A percentile compares a stretch with the other conserved stretches of the same genome.
These are phyloP conservation scores for Eulithis testata DNA, from an alignment of 2,888 invertebrate species.

Conservation along the genomic window DNA sequence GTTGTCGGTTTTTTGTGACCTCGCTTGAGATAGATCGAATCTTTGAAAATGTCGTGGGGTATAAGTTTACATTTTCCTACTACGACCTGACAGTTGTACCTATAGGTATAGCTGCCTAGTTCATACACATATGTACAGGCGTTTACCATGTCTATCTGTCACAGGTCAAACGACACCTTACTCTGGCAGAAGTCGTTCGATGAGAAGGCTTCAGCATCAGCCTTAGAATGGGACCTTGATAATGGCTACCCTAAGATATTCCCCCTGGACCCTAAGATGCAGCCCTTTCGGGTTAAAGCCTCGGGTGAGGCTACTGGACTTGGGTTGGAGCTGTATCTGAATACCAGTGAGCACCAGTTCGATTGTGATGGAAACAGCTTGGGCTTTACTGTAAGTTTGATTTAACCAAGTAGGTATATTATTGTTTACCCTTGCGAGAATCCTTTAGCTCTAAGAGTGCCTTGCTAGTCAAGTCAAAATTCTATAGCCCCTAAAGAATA, in stretches of 20 bases:
- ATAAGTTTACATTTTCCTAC: too few species aligned
- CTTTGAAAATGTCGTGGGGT: too few species aligned
- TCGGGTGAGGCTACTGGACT: slow-evolving; percentile 75
- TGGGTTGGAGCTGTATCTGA: slow-evolving; percentile 72
- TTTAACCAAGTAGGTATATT: background rate
- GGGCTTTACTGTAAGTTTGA: slow-evolving; percentile 73
- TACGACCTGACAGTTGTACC: too few species aligned
- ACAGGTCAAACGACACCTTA: slow-evolving; percentile 69
- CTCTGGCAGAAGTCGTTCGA: slow-evolving; percentile 68
- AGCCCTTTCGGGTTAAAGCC: slow-evolving; percentile 69
- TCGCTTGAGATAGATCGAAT: too few species aligned
- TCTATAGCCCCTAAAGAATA: too few species aligned
- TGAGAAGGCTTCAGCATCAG: slow-evolving; percentile 43
- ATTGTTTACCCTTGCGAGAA: too few species aligned
- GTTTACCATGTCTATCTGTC: background rate
- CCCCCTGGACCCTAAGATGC: slow-evolving; percentile 60
- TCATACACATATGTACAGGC: too few species aligned
- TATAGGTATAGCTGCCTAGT: too few species aligned
- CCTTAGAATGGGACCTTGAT: slow-evolving; percentile 68
- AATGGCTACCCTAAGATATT: slow-evolving; percentile 71
- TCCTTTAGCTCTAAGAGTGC: too few species aligned
- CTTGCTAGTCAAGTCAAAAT: too few species aligned
- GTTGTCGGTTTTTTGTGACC: background rate
- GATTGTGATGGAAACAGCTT: slow-evolving; percentile 74
- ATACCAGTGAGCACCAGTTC: slow-evolving; percentile 72